Evolutionary conservation across 2,797 vertebrate genomes (phyloP).

Genomic region (Odontamblyopus lacepedii): DNA sequence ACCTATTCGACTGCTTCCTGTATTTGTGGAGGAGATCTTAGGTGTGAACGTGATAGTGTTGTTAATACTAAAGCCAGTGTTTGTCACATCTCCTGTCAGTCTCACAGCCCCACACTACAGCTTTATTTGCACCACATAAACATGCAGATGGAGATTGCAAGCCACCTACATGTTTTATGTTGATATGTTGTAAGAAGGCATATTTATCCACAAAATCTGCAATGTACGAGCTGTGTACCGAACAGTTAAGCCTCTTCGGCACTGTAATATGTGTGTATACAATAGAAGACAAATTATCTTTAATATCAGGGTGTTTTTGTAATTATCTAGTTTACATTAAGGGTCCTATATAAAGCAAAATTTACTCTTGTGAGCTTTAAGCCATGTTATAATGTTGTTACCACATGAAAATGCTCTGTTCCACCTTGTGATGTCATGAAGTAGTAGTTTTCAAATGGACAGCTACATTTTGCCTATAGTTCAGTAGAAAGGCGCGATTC

Average conservation of each 20-base stretch:
- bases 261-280: slow-evolving; percentile 20
- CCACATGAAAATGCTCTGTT: too few relatives aligned
- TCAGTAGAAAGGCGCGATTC: too few relatives aligned
- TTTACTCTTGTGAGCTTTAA: too few relatives aligned
- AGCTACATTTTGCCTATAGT: too few relatives aligned
- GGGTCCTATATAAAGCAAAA: too few relatives aligned
- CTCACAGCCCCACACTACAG: slow-evolving; percentile 8
- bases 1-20: neutral
- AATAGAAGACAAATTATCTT: neutral
- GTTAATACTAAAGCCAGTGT: slow-evolving; percentile 4
- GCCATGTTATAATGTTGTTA: too few relatives aligned
- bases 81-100: slow-evolving; percentile 9
- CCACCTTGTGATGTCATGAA: too few relatives aligned
- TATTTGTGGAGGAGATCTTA: neutral
- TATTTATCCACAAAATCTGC: neutral
- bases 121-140: slow-evolving; percentile 18
- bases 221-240: slow-evolving; percentile 8
- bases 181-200: slow-evolving; percentile 1
- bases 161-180: slow-evolving; percentile 3
- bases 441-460: too few relatives aligned
- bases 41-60: neutral
- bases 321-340: neutral
- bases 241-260: neutral
- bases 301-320: neutral
- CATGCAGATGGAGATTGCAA: slow-evolving; percentile 6